Conservation (phyloP, 2,113 vertebrate genomes). For the Dissostichus mawsoni region DNA sequence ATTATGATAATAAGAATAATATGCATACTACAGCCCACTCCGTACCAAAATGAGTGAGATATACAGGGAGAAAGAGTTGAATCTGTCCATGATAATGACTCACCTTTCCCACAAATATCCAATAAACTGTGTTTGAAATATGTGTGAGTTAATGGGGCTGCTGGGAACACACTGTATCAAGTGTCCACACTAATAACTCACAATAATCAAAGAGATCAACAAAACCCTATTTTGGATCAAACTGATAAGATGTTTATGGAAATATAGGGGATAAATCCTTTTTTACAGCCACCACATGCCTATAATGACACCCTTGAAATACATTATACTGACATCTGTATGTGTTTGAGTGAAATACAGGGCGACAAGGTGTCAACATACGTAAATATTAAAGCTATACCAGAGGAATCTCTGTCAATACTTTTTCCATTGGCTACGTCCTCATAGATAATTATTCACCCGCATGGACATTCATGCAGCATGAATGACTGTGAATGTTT, state of each 20-base stretch:
- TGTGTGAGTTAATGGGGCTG: background rate
- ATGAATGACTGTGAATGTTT: slow-evolving; percentile 42
- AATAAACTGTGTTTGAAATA: background rate
- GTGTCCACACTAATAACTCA: slow-evolving; percentile 25
- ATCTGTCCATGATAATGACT: slow-evolving; percentile 11
- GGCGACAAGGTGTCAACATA: background rate
- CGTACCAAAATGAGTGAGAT: background rate
- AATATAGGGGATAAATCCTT: slow-evolving; percentile 22
- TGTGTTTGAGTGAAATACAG: slow-evolving; percentile 22
- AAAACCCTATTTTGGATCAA: slow-evolving; percentile 19
- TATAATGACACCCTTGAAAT: slow-evolving; percentile 6
- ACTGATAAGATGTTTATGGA: slow-evolving; percentile 29
- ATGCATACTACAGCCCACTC: background rate
- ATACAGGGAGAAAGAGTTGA: background rate
- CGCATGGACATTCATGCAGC: slow-evolving; percentile 17
- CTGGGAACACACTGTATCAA: background rate
- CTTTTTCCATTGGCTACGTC: slow-evolving; percentile 14
- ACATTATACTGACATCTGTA: slow-evolving; percentile 15
- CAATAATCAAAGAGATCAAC: slow-evolving; percentile 1
- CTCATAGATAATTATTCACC: slow-evolving; percentile 25
- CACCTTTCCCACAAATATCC: background rate
- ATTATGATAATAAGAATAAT: background rate
- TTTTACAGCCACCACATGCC: slow-evolving; percentile 1
- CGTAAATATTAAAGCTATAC: background rate
- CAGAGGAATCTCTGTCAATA: background rate